Evolutionary conservation across 2,888 invertebrate species (phyloP).

Genomic region (Pterostichus madidus): DNA sequence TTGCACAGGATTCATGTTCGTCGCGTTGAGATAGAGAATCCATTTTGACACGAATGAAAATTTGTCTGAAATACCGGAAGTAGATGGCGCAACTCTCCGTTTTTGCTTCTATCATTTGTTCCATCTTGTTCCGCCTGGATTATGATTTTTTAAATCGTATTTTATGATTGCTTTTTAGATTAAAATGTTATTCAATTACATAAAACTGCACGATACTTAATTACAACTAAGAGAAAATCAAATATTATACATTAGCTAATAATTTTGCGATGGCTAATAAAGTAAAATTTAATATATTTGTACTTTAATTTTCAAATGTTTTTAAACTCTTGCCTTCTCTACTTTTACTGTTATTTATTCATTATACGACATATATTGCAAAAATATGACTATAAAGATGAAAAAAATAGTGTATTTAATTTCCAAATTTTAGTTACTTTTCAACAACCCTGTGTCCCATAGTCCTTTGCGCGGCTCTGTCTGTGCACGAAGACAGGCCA

Average conservation of each 20-base stretch:
- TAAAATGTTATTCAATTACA: neutral
- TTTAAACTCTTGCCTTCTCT: neutral
- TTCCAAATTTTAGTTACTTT: slow-evolving; percentile 41
- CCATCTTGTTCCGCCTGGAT: slow-evolving; percentile 21
- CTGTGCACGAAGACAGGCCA: slow-evolving; percentile 70
- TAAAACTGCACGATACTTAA: neutral
- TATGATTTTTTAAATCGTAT: neutral
- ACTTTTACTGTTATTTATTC: slow-evolving; percentile 9
- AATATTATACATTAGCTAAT: neutral
- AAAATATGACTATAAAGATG: neutral
- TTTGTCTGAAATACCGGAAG: slow-evolving; percentile 59
- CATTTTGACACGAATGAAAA: slow-evolving; percentile 77
- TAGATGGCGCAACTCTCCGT: slow-evolving; percentile 60
- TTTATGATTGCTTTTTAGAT: slow-evolving; percentile 11
- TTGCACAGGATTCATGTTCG: slow-evolving; percentile 76
- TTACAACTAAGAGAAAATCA: neutral
- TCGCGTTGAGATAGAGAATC: slow-evolving; percentile 76
- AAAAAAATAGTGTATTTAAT: slow-evolving; percentile 13
- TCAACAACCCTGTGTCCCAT: slow-evolving; percentile 68
- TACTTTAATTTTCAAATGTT: neutral
- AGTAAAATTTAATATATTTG: neutral
- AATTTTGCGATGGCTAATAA: neutral
- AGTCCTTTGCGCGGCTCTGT: slow-evolving; percentile 70
- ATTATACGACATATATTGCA: neutral
- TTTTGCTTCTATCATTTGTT: slow-evolving; percentile 19